Base-by-base conservation (phyloP, 1,140 invertebrate genomes). In the Drosophila ambigua region DNA sequence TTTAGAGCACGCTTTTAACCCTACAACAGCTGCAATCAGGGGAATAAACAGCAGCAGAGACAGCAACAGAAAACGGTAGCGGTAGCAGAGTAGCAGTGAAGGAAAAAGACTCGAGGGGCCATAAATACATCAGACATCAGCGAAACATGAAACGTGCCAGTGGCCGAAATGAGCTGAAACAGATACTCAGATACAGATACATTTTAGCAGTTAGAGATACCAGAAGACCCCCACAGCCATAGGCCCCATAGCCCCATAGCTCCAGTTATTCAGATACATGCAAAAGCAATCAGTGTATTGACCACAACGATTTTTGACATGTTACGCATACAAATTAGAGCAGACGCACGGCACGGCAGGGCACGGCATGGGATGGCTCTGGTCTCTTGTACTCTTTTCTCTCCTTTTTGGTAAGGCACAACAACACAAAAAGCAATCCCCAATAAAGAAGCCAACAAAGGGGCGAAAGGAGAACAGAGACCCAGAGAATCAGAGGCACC, bases 261-360 rank as follows among this genome's bases (percentile, higher is more conserved):
- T 57, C 24, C 54, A 57, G 44, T 45, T 57, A 66, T 55, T 55
- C 55, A 51, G 41, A 72, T 71, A 89, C 85, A 90, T 85, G 85
- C 66, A 90, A 90, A 90, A 90, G 87, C 87, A 90, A 90, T 90
- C 87, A 85, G 87, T 77, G 81, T 90, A 90, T 90, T 90, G 87
- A 90, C 87, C 87, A 90, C 87, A 90, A 85, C 78, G 85, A 90
- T 90, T 90, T 73, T 90, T 90, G 87, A 90, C 87, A 90, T 90
- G 87, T 77, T 90, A 89, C 85, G 87, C 87, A 90, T 90, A 90
- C 87, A 90, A 90, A 90, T 90, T 85, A 82, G 81, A 77, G 58
- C 75, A 72, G 68, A 48, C 49, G 28, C 58, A 23, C 67, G 48
- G 24, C 20, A 3, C 28, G 16, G 49, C 35, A 20, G 1, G 1